A percentile compares a stretch with the other conserved stretches of the same genome.
Conservation (phyloP, 2,888 invertebrate genomes). For the Bursaphelenchus okinawaensis region DNA sequence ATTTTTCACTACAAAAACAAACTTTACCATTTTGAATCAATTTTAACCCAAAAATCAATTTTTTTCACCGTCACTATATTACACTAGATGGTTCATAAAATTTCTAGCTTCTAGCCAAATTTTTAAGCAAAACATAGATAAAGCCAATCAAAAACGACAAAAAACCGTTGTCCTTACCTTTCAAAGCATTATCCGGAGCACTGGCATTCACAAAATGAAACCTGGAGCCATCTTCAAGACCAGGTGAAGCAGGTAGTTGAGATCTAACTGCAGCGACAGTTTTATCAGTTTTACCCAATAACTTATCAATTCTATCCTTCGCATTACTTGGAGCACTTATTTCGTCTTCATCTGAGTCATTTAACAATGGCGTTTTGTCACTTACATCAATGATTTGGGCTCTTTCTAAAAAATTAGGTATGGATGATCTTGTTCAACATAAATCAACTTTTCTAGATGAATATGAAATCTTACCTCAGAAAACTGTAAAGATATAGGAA, state of each 20-base stretch:
- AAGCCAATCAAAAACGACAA: slow-evolving; percentile 3
- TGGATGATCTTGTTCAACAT: too few relatives aligned
- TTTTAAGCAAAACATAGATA: neutral
- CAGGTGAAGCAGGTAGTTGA: slow-evolving; percentile 27
- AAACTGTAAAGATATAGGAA: too few relatives aligned
- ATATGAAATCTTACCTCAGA: too few relatives aligned
- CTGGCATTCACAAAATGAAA: slow-evolving; percentile 56
- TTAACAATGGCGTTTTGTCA: slow-evolving; percentile 1
- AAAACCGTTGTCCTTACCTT: slow-evolving; percentile 20
- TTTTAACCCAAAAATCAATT: slow-evolving; percentile 1
- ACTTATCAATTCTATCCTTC: slow-evolving; percentile 38
- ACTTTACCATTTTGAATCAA: neutral
- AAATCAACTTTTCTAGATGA: too few relatives aligned
- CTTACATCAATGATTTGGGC: neutral
- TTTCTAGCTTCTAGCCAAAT: neutral
- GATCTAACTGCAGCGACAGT: slow-evolving; percentile 40
- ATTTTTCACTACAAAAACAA: neutral
- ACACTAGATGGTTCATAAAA: too few relatives aligned
- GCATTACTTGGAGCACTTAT: neutral
- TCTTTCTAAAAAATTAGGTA: neutral
- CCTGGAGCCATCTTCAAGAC: slow-evolving; percentile 28
- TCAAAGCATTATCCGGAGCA: slow-evolving; percentile 37
- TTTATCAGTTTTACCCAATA: slow-evolving; percentile 49
- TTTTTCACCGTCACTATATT: too few relatives aligned
- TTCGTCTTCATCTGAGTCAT: slow-evolving; percentile 19